Evolutionary conservation across 2,888 invertebrate genomes (phyloP).

Genomic region (Drosophila falleni): DNA sequence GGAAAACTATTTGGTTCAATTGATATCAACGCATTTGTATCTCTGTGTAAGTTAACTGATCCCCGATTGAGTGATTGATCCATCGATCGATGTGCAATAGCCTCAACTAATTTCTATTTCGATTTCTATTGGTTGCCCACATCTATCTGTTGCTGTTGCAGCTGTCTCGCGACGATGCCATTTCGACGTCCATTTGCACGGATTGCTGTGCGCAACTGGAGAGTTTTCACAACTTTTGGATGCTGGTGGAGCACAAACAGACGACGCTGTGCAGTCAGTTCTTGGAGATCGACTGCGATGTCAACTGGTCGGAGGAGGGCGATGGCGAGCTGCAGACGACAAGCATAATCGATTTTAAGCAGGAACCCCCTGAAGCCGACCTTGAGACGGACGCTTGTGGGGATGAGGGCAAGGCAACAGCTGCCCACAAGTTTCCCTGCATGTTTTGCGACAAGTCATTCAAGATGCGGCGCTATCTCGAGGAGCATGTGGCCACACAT

Average conservation of each 20-base stretch:
- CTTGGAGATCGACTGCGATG: slow-evolving; percentile 71
- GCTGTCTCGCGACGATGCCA: slow-evolving; percentile 71
- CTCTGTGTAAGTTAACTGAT: slow-evolving; percentile 68
- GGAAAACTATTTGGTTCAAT: slow-evolving; percentile 73
- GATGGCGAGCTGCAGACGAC: slow-evolving; percentile 27
- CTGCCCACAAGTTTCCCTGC: slow-evolving; percentile 65
- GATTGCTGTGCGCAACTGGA: slow-evolving; percentile 68
- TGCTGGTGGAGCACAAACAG: slow-evolving; percentile 69
- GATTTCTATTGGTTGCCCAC: neutral
- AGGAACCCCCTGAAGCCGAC: slow-evolving; percentile 50
- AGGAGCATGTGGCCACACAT: slow-evolving; percentile 73
- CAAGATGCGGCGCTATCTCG: slow-evolving; percentile 75
- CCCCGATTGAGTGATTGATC: neutral
- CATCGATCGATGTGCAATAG: neutral
- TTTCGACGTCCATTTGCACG: slow-evolving; percentile 69
- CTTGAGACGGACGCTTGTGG: slow-evolving; percentile 30
- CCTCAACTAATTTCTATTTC: neutral
- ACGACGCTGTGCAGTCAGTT: slow-evolving; percentile 70
- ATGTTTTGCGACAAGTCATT: slow-evolving; percentile 78
- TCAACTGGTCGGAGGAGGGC: slow-evolving; percentile 68
- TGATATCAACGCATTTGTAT: slow-evolving; percentile 78
- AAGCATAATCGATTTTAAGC: slow-evolving; percentile 30
- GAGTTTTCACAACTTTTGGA: slow-evolving; percentile 73
- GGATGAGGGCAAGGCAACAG: slow-evolving; percentile 22
- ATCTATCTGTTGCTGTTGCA: slow-evolving; percentile 11